Evolutionary conservation across 2,113 vertebrate genomes (phyloP).

Genomic region (Nesoenas mayeri): DNA sequence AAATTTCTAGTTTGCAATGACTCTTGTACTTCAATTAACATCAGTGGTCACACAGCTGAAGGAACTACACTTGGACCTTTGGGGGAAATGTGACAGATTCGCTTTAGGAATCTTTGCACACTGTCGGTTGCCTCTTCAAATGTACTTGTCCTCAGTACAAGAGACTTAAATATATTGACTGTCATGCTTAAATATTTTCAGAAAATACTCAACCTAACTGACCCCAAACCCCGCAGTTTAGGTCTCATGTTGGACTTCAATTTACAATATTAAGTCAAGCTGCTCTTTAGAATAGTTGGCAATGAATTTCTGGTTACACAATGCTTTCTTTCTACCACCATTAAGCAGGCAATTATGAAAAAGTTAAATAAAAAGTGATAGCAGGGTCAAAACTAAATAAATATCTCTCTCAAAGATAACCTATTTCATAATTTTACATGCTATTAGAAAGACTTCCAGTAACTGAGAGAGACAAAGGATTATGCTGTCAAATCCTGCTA

Average conservation of each 20-base stretch:
- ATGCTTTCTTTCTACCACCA: background rate
- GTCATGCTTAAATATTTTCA: background rate
- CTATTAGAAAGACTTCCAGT: background rate
- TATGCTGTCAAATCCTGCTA: background rate
- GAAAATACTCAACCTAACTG: background rate
- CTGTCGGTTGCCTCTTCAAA: background rate
- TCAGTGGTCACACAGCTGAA: background rate
- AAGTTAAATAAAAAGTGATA: slow-evolving; percentile 11
- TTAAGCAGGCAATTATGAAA: background rate
- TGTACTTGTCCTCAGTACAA: background rate
- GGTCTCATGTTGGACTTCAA: background rate
- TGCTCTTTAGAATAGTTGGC: background rate
- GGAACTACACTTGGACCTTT: background rate
- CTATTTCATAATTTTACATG: background rate
- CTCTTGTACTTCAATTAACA: background rate
- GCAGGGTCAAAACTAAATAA: slow-evolving; percentile 6
- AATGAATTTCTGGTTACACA: background rate
- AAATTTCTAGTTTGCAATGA: slow-evolving; percentile 21
- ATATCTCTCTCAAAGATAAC: background rate
- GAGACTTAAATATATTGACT: background rate
- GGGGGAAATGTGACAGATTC: background rate
- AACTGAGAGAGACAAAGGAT: background rate
- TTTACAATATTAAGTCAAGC: background rate
- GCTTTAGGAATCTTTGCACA: background rate
- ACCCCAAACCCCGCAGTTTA: background rate